Evolutionary conservation across 2,797 vertebrate genomes (phyloP), one percentile per base, ranked within the genome.

Genomic region (Pseudochaenichthys georgianus): DNA sequence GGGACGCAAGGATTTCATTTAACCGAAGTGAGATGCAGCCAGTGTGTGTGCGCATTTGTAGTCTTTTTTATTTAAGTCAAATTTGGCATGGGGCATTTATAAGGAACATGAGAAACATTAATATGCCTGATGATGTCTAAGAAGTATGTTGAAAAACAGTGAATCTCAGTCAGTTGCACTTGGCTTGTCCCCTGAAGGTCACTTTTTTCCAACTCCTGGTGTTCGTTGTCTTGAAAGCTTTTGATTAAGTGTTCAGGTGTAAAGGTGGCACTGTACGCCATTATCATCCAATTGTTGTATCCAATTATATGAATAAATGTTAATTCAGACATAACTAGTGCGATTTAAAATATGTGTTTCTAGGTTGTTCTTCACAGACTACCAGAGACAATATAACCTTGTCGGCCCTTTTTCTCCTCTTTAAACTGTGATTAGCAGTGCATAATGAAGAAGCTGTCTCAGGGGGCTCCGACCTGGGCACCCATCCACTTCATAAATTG

Each of bases 181-280:
- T 13, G 34, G 5, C 5, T 9, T 34, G 23, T 5, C 13, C 12
- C 3, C 13, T n/a, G 3, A 2, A 19, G 38, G 31, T 75, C 34
- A 5, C 34, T 34, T 34, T 34, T 54, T 21, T 31, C 19, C 52
- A 66, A 42, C 15, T 21, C 58, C 19, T 48, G 9, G 19, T 65
- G 81, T 69, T 79, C 63, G 41, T 69, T 63, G n/a, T 60, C 28
- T 64, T 63, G 8, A 69, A 63, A 52, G 34, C 48, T 65, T 64
- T 64, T 71, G 19, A 57, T 65, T 48, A 62, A 34, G 7, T 62
- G 45, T 16, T 9, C 8, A 74, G 41, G 34, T 51, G 12, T 52
- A 9, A 58, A 58, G 51, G 76, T 72, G 4, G 7, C 28, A 50
- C 0, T 55, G 38, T 55, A 9, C 34, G 31, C 31, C 15, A 64